Base-by-base conservation (phyloP, 2,797 vertebrate species). In the Neomorphus geoffroyi region DNA sequence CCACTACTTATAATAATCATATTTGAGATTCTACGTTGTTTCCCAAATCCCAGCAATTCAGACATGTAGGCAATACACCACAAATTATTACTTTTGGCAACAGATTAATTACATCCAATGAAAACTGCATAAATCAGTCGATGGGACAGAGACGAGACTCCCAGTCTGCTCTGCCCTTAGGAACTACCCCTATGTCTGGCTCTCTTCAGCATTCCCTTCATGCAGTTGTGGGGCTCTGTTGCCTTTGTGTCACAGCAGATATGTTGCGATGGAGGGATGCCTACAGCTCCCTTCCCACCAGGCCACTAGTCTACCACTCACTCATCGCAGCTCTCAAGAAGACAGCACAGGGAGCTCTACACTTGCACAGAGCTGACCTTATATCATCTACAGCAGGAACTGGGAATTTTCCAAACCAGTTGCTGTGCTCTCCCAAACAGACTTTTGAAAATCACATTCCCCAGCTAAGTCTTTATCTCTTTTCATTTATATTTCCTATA, bases 181-280 rank as follows among this genome's bases (percentile, higher is more conserved):
- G 27, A 39, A 16, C 13, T 35, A 46, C 4, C 7, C 18, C 54
- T 41, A 10, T 1, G 10, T 10, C 37, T 1, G 3, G 3, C 9
- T 45, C 33, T 39, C 48, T n/a, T 67, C 3, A 0, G 16, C 60
- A 53, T 10, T 24, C 8, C 33, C 8, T 57, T 24, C 10, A 0
- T 18, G 54, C 50, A 61, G 13, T 7, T 32, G 32, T 0, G 0
- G 66, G 13, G 14, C 10, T 75, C 43, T 73, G 39, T 3, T 39
- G 30, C n/a, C 57, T 56, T 9, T 74, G 19, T n/a, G n/a, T 19
- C n/a, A 37, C 18, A 30, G 53, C 2, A 4, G 15, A 27, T 9
- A 54, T 28, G 13, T 70, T 85, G 35, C 33, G 73, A 3, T 1
- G 1, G 46, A 73, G 27, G 37, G 33, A 11, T 11, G 16, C 13